A percentile compares a stretch with the other conserved stretches of the same genome.
phyloP scores from a whole-genome alignment of 2,113 vertebrate species.

The Mustela lutreola region DNA sequence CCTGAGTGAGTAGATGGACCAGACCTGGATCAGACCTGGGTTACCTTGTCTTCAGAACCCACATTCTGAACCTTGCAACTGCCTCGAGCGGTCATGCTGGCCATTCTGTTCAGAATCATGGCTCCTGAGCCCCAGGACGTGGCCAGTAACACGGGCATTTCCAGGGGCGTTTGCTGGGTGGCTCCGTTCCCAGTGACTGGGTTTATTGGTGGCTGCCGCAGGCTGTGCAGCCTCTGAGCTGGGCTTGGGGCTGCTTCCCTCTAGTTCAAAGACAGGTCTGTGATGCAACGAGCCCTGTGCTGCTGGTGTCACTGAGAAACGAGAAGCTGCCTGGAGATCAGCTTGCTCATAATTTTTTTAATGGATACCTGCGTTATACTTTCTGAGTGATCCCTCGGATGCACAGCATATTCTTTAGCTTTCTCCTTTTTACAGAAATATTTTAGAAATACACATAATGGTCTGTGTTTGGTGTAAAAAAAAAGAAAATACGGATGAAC shows the following conservation, averaged over 20 bases:
- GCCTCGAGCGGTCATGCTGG: neutral
- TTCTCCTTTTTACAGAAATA: constrained; percentile 10
- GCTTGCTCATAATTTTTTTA: constrained; percentile 68
- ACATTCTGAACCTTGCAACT: neutral
- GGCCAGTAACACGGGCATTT: neutral
- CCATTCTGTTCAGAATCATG: neutral
- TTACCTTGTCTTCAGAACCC: neutral
- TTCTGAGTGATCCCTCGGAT: constrained; percentile 30
- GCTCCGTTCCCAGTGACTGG: neutral
- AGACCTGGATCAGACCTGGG: neutral
- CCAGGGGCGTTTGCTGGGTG: neutral
- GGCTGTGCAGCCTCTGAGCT: neutral
- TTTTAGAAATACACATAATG: neutral
- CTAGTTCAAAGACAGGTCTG: neutral
- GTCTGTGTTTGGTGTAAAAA: neutral
- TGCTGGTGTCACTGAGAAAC: constrained; percentile 64
- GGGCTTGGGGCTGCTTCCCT: neutral
- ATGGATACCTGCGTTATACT: constrained; percentile 57
- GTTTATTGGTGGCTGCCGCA: neutral
- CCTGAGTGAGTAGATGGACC: neutral
- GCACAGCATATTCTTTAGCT: neutral
- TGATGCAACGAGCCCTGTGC: neutral
- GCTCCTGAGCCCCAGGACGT: neutral
- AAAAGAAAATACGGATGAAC: neutral
- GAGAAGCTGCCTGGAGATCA: constrained; percentile 69